Conservation (phyloP, 92 coral and sea anemone genomes). For the Bergia puertoricense region DNA sequence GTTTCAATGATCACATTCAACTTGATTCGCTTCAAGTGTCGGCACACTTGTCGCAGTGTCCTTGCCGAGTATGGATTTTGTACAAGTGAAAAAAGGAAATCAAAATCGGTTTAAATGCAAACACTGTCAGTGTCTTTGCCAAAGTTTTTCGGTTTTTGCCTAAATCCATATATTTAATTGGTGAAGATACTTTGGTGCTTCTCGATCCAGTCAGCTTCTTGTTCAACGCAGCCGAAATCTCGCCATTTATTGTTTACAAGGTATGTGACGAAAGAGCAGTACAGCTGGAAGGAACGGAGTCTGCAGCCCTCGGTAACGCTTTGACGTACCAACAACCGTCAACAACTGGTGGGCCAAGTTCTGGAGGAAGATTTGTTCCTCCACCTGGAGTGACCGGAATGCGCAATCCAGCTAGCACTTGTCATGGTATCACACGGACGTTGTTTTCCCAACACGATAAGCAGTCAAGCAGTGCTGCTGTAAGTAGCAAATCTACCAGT, state of each 20-base stretch:
- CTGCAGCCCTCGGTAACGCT: slow-evolving; percentile 1
- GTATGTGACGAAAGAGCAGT: neutral
- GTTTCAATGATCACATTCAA: no score
- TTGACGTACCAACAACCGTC: neutral
- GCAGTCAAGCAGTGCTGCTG: neutral
- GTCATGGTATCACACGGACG: neutral
- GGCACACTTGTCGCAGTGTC: no score
- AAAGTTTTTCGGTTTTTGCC: no score
- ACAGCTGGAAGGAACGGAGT: neutral
- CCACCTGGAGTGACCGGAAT: slow-evolving; percentile 24
- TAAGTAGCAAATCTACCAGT: neutral
- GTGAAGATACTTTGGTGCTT: neutral
- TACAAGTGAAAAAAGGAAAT: no score
- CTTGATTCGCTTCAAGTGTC: no score
- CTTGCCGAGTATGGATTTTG: no score
- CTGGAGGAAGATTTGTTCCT: neutral
- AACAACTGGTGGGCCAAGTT: neutral
- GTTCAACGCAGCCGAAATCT: neutral
- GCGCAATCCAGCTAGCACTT: neutral
- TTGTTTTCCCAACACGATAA: neutral
- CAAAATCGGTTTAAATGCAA: no score
- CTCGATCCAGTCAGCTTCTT: neutral
- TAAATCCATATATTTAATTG: no score
- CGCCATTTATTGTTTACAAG: neutral
- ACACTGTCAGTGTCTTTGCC: no score